phyloP scores from a whole-genome alignment of 2,888 invertebrate species.

The Meghimatium bilineatum region DNA sequence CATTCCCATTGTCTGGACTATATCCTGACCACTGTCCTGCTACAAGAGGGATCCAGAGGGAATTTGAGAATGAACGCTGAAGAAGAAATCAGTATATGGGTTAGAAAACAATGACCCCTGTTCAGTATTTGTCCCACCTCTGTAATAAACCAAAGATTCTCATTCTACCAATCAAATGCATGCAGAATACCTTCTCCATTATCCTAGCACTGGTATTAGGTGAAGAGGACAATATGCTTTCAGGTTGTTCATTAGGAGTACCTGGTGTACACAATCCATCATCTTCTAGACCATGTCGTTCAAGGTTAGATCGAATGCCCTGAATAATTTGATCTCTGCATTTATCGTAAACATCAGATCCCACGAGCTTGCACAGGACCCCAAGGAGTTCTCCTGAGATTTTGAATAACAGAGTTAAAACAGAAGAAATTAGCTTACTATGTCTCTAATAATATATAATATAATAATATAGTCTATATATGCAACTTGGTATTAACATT shows the following conservation, averaged over 20 bases:
- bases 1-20: too few species aligned
- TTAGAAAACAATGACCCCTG: too few species aligned
- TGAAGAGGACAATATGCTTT: conserved; percentile 67
- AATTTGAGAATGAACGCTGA: too few species aligned
- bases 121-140: too few species aligned
- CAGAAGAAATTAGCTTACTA: too few species aligned
- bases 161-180: conserved; percentile 9
- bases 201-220: conserved; percentile 52
- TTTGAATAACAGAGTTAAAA: neutral
- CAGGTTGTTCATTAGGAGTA: conserved; percentile 60
- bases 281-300: conserved; percentile 71
- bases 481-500: too few species aligned
- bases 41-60: too few species aligned
- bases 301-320: conserved; percentile 77
- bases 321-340: conserved; percentile 74
- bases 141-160: too few species aligned
- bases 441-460: too few species aligned
- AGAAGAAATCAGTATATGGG: too few species aligned
- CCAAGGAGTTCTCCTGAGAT: conserved; percentile 78
- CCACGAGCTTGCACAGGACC: conserved; percentile 75
- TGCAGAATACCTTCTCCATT: conserved; percentile 46
- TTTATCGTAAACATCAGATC: conserved; percentile 74
- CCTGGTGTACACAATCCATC: conserved; percentile 50
- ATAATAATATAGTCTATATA: too few species aligned
- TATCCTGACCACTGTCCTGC: too few species aligned